Percentiles rank a stretch among this genome's conserved stretches.
phyloP scores from a whole-genome alignment of 1,140 invertebrate genomes.

The Drosophila malerkotliana region DNA sequence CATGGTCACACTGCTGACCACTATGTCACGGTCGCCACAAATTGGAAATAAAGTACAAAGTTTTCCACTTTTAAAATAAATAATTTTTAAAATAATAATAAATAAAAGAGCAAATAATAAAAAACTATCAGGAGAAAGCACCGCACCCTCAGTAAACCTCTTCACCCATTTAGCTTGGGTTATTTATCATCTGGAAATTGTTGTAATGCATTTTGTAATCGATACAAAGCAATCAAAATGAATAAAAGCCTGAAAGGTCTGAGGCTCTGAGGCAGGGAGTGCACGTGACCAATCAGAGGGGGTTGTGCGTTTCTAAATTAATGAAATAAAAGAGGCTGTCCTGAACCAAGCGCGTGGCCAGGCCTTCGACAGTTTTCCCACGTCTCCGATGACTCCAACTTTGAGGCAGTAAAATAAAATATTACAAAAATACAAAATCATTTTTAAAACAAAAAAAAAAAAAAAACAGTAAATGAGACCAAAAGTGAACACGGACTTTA shows the following conservation, averaged over 20 bases:
- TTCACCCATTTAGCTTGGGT: conserved; percentile 31
- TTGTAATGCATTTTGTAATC: conserved; percentile 82
- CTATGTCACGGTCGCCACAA: no score
- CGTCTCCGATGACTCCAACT: not conserved
- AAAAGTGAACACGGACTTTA: no score
- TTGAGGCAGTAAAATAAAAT: no score
- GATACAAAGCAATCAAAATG: conserved; percentile 79
- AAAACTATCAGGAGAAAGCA: conserved; percentile 14
- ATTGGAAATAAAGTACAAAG: no score
- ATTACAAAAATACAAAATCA: no score
- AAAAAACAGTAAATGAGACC: no score
- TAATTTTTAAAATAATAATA: no score
- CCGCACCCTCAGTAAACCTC: not conserved
- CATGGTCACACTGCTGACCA: no score
- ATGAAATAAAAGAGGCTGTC: conserved; percentile 46
- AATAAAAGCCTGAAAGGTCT: conserved; percentile 31
- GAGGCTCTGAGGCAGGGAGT: conserved; percentile 20
- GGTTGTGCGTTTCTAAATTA: conserved; percentile 58
- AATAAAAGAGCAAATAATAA: no score
- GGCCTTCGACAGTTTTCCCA: conserved; percentile 32
- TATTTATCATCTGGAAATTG: conserved; percentile 78
- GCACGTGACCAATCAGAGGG: conserved; percentile 74
- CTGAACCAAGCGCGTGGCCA: conserved; percentile 26
- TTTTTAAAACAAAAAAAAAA: no score
- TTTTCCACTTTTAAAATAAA: no score